These are phyloP conservation scores for Ginglymostoma cirratum DNA, from an alignment of 2,113 vertebrate genomes.

Conservation along the genomic window DNA sequence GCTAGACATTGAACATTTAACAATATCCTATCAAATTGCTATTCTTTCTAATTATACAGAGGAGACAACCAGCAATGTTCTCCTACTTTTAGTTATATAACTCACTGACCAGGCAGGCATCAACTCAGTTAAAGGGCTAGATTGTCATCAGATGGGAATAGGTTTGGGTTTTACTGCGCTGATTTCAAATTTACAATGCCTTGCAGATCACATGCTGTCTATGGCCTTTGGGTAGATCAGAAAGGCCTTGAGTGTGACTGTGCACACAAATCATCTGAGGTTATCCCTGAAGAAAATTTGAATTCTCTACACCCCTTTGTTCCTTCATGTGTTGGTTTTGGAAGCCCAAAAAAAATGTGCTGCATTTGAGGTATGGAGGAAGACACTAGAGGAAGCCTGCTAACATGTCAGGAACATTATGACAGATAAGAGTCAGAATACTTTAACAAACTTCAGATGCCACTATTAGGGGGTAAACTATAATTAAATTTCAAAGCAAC, in stretches of 20 bases:
- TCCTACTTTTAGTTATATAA: background rate
- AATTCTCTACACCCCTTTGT: too few relatives aligned
- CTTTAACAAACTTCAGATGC: background rate
- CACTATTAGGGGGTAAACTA: background rate
- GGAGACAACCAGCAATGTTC: background rate
- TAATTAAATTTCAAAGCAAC: background rate
- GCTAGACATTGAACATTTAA: background rate
- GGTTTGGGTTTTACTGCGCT: background rate
- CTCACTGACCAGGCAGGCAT: background rate
- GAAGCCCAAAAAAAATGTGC: background rate
- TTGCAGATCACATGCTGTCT: background rate
- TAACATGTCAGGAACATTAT: background rate
- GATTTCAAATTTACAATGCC: too few relatives aligned
- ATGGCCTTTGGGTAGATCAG: background rate
- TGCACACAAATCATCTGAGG: background rate
- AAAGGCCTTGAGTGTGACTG: background rate
- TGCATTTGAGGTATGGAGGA: background rate
- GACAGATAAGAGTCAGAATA: background rate
- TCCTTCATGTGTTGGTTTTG: background rate
- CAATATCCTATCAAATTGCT: background rate
- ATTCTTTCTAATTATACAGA: background rate
- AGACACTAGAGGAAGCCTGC: background rate
- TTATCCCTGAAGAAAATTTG: background rate
- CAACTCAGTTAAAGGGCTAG: background rate
- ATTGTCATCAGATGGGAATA: background rate